Evolutionary conservation across 2,113 vertebrate genomes (phyloP), one percentile per base, ranked within the genome.

Genomic region (Puntigrus tetrazona): DNA sequence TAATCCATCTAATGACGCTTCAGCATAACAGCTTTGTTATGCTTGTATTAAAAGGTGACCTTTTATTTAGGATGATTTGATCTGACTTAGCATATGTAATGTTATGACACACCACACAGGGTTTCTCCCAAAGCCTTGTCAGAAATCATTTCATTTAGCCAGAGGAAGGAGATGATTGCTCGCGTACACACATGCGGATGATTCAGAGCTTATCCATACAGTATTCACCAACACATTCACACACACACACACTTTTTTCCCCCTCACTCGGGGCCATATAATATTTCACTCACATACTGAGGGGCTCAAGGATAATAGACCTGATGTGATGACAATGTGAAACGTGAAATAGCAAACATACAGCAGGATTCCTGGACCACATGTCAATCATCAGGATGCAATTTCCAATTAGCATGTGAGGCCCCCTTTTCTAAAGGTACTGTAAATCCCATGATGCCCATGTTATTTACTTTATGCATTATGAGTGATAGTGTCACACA

Each of bases 131-230:
- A 78, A 50, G 81, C 74, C 74, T 70, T 86, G 85, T 86, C 85
- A 86, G 63, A 63, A 79, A 73, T 73, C 36, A 86, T 86, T 86
- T 63, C 16, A 79, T 86, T 86, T 84, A 84, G 73, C 57, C 82
- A 63, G 22, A 76, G 55, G 52, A 74, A 83, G 52, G 70, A 63
- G 69, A 83, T 61, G 77, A 78, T 78, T 78, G 55, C 57, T 75
- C 27, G 13, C 20, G 11, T 76, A 77, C 34, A 75, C 52, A 69
- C 82, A 77, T 76, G 82, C 43, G 3, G 73, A 76, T 73, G 41
- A 84, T 76, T 47, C 61, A 63, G 45, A 31, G 73, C 59, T 82
- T 83, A 86, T 70, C 63, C 81, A 63, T 61, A 75, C 73, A 83
- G 50, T 43, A 83, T 73, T 41, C 67, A 73, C 50, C 31, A n/a